These are phyloP conservation scores for Oriolus oriolus DNA, from an alignment of 2,113 vertebrate species.

Conservation along the genomic window DNA sequence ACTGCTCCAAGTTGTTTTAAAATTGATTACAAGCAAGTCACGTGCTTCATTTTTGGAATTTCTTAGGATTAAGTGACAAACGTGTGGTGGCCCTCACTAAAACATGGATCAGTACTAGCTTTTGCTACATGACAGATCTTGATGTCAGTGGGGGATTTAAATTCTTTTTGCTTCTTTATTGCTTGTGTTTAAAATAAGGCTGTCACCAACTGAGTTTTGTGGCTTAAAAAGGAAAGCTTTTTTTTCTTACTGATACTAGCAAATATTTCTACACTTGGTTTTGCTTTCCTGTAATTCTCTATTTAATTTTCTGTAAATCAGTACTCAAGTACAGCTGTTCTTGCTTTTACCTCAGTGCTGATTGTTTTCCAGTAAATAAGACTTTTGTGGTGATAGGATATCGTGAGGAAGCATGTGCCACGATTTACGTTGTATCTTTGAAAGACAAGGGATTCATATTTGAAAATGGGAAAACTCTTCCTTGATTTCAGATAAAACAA, in stretches of 20 bases:
- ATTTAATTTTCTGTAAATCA: background rate
- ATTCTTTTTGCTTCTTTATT: background rate
- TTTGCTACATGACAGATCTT: background rate
- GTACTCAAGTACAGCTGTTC: background rate
- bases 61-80: constrained; percentile 9
- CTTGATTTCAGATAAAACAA: background rate
- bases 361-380: background rate
- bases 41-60: background rate
- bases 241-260: background rate
- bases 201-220: background rate
- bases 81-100: background rate
- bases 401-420: background rate
- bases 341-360: background rate
- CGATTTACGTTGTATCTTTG: background rate
- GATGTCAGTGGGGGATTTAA: background rate
- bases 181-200: background rate
- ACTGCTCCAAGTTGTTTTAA: background rate
- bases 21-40: background rate
- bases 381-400: background rate
- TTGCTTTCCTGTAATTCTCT: background rate
- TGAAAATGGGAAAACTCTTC: background rate
- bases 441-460: background rate
- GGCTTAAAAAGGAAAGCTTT: background rate
- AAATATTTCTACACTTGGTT: background rate
- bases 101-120: background rate